Evolutionary conservation across 2,888 invertebrate species (phyloP).

Genomic region (Erannis defoliaria): DNA sequence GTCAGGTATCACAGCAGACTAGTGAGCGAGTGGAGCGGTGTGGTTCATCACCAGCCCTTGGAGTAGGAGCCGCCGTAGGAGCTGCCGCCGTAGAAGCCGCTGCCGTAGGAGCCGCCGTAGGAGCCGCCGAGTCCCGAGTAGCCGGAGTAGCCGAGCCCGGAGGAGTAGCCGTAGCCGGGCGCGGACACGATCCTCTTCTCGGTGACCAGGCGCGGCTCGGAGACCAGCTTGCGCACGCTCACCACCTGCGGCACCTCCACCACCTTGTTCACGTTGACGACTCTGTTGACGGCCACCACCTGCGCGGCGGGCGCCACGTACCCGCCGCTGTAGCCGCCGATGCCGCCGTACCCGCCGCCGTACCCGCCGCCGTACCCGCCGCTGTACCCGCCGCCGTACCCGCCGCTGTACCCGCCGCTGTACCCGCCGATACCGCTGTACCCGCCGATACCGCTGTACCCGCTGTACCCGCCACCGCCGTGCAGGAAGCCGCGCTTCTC

Average conservation of each 20-base stretch:
- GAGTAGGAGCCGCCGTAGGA: conserved; percentile 29
- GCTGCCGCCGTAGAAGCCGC: conserved; percentile 15
- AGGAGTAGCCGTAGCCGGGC: conserved; percentile 26
- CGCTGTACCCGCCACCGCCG: conserved; percentile 43
- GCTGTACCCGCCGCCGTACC: conserved; percentile 35
- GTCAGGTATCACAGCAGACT: conserved; percentile 10
- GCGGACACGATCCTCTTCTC: conserved; percentile 52
- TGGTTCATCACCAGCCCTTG: conserved; percentile 49
- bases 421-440: conserved; percentile 26
- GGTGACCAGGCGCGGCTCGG: conserved; percentile 52
- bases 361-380: conserved; percentile 39
- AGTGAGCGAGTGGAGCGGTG: background rate
- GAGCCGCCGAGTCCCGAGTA: background rate
- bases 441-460: conserved; percentile 5
- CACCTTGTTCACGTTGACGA: conserved; percentile 59
- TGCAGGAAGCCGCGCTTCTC: conserved; percentile 36
- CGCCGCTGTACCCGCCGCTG: conserved; percentile 41
- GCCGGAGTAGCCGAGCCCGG: conserved; percentile 30
- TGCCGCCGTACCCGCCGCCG: conserved; percentile 39
- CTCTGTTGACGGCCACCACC: conserved; percentile 57
- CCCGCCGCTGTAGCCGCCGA: conserved; percentile 24
- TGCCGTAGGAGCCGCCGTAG: conserved; percentile 29
- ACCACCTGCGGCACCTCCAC: conserved; percentile 54
- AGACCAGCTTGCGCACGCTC: conserved; percentile 61
- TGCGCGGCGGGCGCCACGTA: conserved; percentile 50